phyloP scores from a whole-genome alignment of 2,797 vertebrate species.

The Chrosomus eos region DNA sequence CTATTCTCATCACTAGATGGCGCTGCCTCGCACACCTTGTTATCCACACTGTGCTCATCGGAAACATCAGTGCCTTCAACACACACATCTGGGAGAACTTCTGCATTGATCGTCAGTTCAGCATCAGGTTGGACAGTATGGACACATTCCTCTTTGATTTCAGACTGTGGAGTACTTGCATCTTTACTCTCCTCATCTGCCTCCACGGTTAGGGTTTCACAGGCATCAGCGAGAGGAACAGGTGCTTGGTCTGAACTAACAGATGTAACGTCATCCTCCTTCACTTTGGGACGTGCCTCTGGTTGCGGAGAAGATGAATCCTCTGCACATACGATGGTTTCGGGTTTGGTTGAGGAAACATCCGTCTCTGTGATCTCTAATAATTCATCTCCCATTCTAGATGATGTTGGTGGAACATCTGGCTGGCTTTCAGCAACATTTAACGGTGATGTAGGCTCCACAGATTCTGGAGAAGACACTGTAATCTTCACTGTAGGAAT shows the following conservation, averaged over 20 bases:
- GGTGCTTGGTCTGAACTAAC: conserved; percentile 38
- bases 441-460: neutral
- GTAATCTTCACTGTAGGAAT: conserved; percentile 20
- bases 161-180: conserved; percentile 4
- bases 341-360: conserved; percentile 28
- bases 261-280: neutral
- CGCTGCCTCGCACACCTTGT: neutral
- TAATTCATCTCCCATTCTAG: too few species aligned
- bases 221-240: neutral
- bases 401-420: conserved; percentile 6
- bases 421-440: conserved; percentile 1
- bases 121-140: conserved; percentile 7
- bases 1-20: neutral
- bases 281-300: neutral
- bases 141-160: conserved; percentile 19
- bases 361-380: neutral
- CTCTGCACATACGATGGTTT: neutral
- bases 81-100: conserved; percentile 19
- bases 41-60: neutral
- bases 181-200: neutral
- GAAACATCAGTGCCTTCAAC: conserved; percentile 41
- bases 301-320: conserved; percentile 8
- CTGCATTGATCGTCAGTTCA: neutral
- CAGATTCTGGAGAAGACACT: conserved; percentile 25
- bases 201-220: neutral